Conservation (phyloP, 2,797 vertebrate species). For the Chiloscyllium punctatum region DNA sequence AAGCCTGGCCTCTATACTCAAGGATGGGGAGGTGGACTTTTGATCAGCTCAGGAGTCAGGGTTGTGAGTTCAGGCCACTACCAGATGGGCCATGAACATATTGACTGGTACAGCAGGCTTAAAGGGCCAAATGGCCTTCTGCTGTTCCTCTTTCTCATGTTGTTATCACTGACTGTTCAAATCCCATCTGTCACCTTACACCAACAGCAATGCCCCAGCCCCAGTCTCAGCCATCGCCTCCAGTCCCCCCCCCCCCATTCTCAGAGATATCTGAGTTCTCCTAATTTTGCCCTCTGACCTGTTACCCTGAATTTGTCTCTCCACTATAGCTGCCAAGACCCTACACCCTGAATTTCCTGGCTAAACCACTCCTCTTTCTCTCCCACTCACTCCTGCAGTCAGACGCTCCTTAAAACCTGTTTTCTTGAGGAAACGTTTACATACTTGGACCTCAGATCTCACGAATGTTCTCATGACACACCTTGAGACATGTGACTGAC, state of each 20-base stretch:
- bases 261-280: background rate
- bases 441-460: background rate
- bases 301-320: background rate
- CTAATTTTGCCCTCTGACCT: background rate
- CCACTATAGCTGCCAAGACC: background rate
- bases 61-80: no score
- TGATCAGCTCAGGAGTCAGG: no score
- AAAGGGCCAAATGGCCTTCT: no score
- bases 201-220: background rate
- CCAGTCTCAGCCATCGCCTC: background rate
- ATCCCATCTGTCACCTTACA: background rate
- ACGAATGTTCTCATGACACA: background rate
- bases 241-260: background rate
- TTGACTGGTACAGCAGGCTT: no score
- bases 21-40: no score
- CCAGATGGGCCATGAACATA: no score
- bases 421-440: background rate
- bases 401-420: background rate
- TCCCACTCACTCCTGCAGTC: background rate
- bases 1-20: no score
- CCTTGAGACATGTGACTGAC: background rate
- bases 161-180: background rate
- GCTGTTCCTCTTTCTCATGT: no score
- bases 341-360: background rate
- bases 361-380: background rate